Percentiles rank a stretch among this genome's conserved stretches.
Conservation (phyloP, 2,888 invertebrate genomes). For the Phorcus lineatus region DNA sequence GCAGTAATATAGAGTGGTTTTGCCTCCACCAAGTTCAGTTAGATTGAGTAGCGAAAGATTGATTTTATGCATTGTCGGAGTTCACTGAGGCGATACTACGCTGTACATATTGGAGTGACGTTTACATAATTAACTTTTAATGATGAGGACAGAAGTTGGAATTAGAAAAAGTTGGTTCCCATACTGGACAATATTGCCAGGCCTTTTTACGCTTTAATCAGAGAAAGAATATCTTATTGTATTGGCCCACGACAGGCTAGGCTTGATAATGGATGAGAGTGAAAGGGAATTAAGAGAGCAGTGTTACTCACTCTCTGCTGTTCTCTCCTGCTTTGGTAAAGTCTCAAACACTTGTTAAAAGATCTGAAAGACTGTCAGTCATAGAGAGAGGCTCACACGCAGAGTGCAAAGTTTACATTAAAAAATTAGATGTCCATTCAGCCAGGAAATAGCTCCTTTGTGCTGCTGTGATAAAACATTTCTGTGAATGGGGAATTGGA, state of each 20-base stretch:
- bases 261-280: not conserved
- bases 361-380: not conserved
- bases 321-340: not conserved
- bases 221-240: not conserved
- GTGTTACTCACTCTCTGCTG: not conserved
- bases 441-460: not conserved
- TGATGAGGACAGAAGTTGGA: no score
- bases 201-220: not conserved
- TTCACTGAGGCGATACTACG: not conserved
- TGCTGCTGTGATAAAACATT: not conserved
- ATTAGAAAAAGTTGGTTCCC: not conserved
- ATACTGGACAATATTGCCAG: not conserved
- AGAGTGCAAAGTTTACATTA: slow-evolving; percentile 10
- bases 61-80: slow-evolving; percentile 1
- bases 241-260: not conserved
- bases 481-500: not conserved
- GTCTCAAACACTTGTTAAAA: not conserved
- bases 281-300: not conserved
- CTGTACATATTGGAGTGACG: not conserved
- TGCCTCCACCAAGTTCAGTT: no score
- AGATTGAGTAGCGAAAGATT: not conserved
- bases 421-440: not conserved
- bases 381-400: not conserved
- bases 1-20: no score
- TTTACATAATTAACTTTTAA: not conserved